Percentiles rank a stretch among this genome's conserved stretches.
These are phyloP conservation scores for Puffinus mauretanicus DNA, from an alignment of 2,113 vertebrate species.

Conservation along the genomic window DNA sequence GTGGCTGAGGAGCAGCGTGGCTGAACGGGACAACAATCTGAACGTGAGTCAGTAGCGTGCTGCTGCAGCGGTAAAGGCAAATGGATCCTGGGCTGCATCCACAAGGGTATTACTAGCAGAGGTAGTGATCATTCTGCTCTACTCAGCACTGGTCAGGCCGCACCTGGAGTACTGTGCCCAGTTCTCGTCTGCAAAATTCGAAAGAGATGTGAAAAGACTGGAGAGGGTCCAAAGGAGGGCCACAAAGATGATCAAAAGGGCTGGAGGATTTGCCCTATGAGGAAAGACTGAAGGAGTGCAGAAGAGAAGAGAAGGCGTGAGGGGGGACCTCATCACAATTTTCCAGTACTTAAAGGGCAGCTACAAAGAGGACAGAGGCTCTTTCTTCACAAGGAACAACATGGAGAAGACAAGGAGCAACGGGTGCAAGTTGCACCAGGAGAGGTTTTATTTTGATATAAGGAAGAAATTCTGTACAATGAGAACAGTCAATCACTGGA, in stretches of 20 bases:
- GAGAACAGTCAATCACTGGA: neutral
- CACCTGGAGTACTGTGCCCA: neutral
- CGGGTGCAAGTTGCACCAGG: rapidly evolving
- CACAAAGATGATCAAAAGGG: neutral
- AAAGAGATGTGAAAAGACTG: neutral
- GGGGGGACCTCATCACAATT: neutral
- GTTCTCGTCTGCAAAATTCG: neutral
- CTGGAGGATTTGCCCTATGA: neutral
- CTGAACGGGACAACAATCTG: neutral
- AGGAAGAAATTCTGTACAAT: neutral
- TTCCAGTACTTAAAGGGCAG: neutral
- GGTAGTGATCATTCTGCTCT: neutral
- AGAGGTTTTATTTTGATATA: neutral
- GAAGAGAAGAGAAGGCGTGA: rapidly evolving
- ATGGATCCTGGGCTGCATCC: neutral
- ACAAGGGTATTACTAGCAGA: neutral
- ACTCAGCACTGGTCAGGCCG: neutral
- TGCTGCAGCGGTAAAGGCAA: neutral
- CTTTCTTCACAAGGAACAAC: neutral
- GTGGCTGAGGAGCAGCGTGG: neutral
- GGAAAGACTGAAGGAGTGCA: neutral
- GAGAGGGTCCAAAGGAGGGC: neutral
- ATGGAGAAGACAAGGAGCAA: neutral
- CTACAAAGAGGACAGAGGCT: neutral
- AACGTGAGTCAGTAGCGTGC: neutral